A percentile compares a stretch with the other conserved stretches of the same genome.
Evolutionary conservation across 1,140 invertebrate species (phyloP).

Genomic region (Stenopsyche tienmushanensis): DNA sequence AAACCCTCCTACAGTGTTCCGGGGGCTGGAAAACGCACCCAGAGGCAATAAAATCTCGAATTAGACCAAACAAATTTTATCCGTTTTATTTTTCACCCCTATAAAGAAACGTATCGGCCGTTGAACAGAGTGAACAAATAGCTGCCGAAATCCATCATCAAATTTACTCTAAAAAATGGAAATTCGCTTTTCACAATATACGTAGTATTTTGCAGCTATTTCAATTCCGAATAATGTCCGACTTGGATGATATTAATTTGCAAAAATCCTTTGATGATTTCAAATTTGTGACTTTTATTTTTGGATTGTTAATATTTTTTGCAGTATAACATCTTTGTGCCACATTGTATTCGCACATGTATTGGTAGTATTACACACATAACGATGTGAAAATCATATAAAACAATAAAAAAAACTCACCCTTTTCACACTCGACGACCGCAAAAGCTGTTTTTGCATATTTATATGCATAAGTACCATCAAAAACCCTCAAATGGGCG

Average conservation of each 20-base stretch:
- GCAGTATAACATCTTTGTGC: no score
- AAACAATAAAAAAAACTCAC: slow-evolving; percentile 24
- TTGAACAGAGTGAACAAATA: neutral
- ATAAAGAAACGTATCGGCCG: neutral
- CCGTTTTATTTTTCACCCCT: slow-evolving; percentile 29
- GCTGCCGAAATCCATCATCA: no score
- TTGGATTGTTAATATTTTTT: no score
- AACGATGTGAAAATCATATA: slow-evolving; percentile 31
- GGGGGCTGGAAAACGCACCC: slow-evolving; percentile 5
- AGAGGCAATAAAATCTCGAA: slow-evolving; percentile 29
- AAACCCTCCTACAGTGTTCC: slow-evolving; percentile 4
- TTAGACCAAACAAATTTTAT: slow-evolving; percentile 33
- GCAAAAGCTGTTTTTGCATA: neutral
- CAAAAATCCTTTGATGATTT: no score
- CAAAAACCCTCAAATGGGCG: no score
- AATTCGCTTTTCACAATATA: no score
- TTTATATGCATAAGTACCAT: slow-evolving; percentile 1
- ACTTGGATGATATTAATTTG: no score
- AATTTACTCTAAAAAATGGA: no score
- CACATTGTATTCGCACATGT: neutral
- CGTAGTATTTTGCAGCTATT: no score
- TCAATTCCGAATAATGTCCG: no score
- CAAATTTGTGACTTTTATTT: no score
- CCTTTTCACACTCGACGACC: slow-evolving; percentile 7
- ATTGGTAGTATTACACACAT: slow-evolving; percentile 12